phyloP scores from a whole-genome alignment of 2,797 vertebrate genomes.

The Hipposideros larvatus region DNA sequence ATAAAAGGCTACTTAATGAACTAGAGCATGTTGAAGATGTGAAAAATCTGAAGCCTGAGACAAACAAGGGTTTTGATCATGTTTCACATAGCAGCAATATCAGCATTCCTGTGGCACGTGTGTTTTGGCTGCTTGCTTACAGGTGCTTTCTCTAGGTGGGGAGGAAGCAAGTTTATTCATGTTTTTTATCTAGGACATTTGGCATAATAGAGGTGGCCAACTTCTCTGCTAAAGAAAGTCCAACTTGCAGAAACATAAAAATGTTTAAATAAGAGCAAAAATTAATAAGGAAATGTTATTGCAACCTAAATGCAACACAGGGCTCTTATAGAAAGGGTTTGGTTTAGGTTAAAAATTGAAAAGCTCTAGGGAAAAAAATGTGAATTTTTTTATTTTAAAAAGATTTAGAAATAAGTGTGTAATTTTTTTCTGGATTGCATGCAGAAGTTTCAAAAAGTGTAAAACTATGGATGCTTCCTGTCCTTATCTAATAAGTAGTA shows the following conservation, averaged over 20 bases:
- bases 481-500: not conserved
- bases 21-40: not conserved
- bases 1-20: conserved; percentile 39
- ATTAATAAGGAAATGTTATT: conserved; percentile 2
- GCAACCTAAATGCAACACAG: not conserved
- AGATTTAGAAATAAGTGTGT: conserved; percentile 46
- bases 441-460: conserved; percentile 26
- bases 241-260: conserved; percentile 55
- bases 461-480: not conserved
- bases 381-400: not conserved
- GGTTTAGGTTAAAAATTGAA: conserved; percentile 2
- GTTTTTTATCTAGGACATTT: conserved; percentile 19
- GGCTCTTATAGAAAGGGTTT: not conserved
- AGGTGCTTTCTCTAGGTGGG: not conserved
- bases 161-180: not conserved
- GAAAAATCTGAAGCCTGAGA: conserved; percentile 29
- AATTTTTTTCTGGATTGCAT: not conserved
- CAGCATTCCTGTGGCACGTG: not conserved
- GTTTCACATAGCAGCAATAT: not conserved
- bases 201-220: not conserved
- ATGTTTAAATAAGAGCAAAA: conserved; percentile 36
- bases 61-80: not conserved
- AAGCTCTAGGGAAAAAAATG: not conserved
- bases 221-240: conserved; percentile 44
- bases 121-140: not conserved